Percentiles rank a stretch among this genome's conserved stretches.
Evolutionary conservation across 2,113 vertebrate species (phyloP).

Genomic region (Cyprinus carpio): DNA sequence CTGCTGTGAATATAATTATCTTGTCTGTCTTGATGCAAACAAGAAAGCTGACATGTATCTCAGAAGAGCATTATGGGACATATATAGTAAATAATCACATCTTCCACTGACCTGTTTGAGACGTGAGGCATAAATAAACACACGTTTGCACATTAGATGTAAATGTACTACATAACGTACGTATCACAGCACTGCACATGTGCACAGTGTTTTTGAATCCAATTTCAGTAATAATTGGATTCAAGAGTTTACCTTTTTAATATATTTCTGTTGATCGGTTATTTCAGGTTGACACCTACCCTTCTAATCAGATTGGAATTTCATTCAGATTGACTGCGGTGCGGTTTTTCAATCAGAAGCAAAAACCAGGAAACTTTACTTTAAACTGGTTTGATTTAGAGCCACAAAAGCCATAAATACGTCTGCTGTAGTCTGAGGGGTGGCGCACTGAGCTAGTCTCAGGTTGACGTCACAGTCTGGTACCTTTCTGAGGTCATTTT

Average conservation of each 20-base stretch:
- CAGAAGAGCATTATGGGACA: neutral
- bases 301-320: neutral
- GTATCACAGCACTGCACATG: neutral
- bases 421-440: neutral
- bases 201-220: neutral
- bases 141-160: neutral
- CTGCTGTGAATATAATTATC: no score
- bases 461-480: conserved; percentile 40
- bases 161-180: neutral
- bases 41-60: neutral
- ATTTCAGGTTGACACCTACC: neutral
- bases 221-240: neutral
- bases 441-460: conserved; percentile 33
- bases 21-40: no score
- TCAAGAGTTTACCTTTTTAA: neutral
- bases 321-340: no score
- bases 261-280: neutral
- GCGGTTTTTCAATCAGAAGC: neutral
- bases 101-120: neutral
- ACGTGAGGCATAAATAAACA: neutral
- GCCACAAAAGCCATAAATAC: neutral
- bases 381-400: neutral
- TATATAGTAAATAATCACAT: neutral
- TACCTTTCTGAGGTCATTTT: conserved; percentile 42
- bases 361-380: neutral